Evolutionary conservation across 2,888 invertebrate genomes (phyloP).

Genomic region (Rhagonycha lutea): DNA sequence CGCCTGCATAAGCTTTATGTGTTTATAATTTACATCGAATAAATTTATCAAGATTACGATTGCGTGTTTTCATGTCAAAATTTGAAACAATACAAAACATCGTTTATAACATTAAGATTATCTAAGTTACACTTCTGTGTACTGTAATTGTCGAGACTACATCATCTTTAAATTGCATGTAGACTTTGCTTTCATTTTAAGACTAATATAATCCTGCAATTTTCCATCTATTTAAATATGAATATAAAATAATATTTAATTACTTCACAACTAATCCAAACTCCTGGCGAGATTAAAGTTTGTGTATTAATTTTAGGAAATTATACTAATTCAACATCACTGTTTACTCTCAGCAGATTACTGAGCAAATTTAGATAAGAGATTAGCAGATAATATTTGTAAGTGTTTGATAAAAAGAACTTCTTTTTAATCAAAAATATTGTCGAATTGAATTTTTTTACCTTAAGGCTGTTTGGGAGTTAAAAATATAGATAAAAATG

Average conservation of each 20-base stretch:
- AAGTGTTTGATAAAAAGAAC: neutral
- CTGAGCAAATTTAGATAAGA: neutral
- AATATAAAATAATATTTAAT: neutral
- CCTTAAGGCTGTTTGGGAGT: too few species aligned
- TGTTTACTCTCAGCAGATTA: neutral
- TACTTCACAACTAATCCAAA: neutral
- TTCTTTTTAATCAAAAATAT: too few species aligned
- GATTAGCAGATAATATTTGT: neutral
- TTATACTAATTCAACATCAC: neutral
- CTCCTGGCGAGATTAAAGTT: neutral
- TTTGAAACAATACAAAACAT: conserved; percentile 3
- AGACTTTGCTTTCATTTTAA: conserved; percentile 11
- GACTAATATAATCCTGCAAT: neutral
- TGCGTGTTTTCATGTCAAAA: conserved; percentile 21
- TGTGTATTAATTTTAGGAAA: neutral
- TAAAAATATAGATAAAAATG: too few species aligned
- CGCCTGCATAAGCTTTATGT: neutral
- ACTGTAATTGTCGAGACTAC: conserved; percentile 6
- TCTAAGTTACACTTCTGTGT: conserved; percentile 14
- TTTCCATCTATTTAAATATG: neutral
- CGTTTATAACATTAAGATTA: conserved; percentile 13
- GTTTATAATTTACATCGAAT: neutral
- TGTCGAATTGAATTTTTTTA: too few species aligned
- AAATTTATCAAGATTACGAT: neutral
- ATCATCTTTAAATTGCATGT: conserved; percentile 8